Evolutionary conservation across 1,140 invertebrate species (phyloP), one percentile per base, ranked within the genome.

Genomic region (Brachionus plicatilis): DNA sequence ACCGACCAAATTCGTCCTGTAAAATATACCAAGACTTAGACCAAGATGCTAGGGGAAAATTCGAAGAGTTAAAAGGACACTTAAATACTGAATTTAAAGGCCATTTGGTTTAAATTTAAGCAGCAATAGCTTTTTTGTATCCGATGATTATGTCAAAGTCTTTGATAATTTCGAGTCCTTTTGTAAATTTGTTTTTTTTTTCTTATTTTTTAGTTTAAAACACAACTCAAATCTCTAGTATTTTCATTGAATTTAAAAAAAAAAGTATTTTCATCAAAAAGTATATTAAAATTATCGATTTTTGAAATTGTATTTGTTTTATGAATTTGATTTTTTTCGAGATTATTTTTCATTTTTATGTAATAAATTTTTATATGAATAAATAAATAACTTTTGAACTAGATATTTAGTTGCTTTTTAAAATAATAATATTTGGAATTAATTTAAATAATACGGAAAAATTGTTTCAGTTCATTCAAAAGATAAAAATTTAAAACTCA

Each of bases 1-100:
- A 65, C 24, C 79, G 79, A 24, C 53, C 79, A 11, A 82, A 65
- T 29, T 82, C 79, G n/a, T 82, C 79, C 9, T 82, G 79, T 68
- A 82, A 82, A 82, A 82, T 82, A 20, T 82, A 82, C 41, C 79
- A 82, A 82, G 79, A 82, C 53, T 47, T 82, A 43, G 79, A 82
- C 24, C 53, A 60, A 60, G 79, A 82, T 14, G 56, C 14, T 17
- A 82, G 60, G 65, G 79, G 79, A 24, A 53, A 82, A 65, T 68
- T 82, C 12, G 79, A 76, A 72, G 68, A 72, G 41, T 43, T 72
- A 72, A 72, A 72, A 43, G 68, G 68, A 27, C 72, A 76, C 14
- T 76, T 76, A 29, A 76, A 50, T 76, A 76, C 43, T 33, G 72
- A 76, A 50, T 76, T 76, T 50, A 76, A 76, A 27, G 72, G 72